A percentile compares a stretch with the other conserved stretches of the same genome.
Conservation (phyloP, 2,113 vertebrate species). For the Chaetodon auriga region DNA sequence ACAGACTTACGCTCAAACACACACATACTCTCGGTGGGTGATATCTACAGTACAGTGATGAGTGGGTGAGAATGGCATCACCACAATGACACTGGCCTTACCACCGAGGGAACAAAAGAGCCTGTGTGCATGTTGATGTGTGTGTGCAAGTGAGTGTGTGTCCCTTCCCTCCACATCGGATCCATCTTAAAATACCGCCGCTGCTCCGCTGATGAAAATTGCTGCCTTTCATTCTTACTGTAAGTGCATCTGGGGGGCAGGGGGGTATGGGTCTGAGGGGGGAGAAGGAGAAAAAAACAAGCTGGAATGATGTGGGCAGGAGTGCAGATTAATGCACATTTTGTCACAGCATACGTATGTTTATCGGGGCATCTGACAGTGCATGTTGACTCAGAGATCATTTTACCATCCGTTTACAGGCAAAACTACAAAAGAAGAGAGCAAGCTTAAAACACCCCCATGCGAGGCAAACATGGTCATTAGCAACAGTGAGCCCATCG, state of each 20-base stretch:
- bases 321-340: slow-evolving; percentile 67
- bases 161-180: slow-evolving; percentile 69
- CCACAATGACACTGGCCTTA: slow-evolving; percentile 58
- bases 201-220: slow-evolving; percentile 75
- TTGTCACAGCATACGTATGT: slow-evolving; percentile 50
- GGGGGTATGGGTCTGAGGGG: neutral
- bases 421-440: slow-evolving; percentile 41
- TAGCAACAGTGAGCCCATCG: slow-evolving; percentile 52
- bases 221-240: slow-evolving; percentile 70
- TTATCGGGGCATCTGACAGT: slow-evolving; percentile 65
- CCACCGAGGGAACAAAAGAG: slow-evolving; percentile 65
- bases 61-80: slow-evolving; percentile 71
- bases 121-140: slow-evolving; percentile 54
- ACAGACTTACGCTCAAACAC: slow-evolving; percentile 41
- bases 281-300: neutral
- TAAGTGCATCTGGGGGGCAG: slow-evolving; percentile 39
- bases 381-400: slow-evolving; percentile 57
- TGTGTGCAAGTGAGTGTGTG: slow-evolving; percentile 38
- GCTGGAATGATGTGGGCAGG: slow-evolving; percentile 73
- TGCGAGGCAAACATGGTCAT: slow-evolving; percentile 36
- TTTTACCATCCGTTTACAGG: slow-evolving; percentile 65
- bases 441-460: slow-evolving; percentile 55
- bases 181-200: slow-evolving; percentile 75
- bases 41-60: slow-evolving; percentile 51
- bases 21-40: slow-evolving; percentile 31